phyloP scores from a whole-genome alignment of 1,140 invertebrate genomes.

The Trypoxylus dichotomus region DNA sequence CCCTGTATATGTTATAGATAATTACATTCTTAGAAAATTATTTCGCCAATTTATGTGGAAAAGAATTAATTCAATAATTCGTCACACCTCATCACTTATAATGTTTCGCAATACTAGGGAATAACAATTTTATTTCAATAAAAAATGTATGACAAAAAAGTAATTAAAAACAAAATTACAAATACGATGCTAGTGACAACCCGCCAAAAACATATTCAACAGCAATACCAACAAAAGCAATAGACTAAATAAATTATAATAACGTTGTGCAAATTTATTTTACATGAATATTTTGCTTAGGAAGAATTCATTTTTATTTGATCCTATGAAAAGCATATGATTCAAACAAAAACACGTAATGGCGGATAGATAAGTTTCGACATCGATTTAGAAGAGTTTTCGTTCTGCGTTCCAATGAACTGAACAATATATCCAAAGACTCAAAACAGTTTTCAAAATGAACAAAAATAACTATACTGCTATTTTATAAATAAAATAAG shows the following conservation, averaged over 20 bases:
- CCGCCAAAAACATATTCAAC: too few species aligned
- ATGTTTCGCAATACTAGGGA: too few species aligned
- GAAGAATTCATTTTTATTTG: background rate
- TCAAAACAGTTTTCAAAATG: background rate
- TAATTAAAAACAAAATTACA: too few species aligned
- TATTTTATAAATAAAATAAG: background rate
- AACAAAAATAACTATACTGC: background rate
- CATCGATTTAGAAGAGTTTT: background rate
- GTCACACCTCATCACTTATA: too few species aligned
- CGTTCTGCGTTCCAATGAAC: background rate
- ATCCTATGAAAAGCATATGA: background rate
- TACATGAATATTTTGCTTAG: background rate
- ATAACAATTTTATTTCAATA: too few species aligned
- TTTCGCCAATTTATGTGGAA: too few species aligned
- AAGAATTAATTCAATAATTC: too few species aligned
- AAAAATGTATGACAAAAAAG: too few species aligned
- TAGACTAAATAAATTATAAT: background rate
- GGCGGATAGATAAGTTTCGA: conserved; percentile 23
- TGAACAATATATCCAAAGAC: background rate
- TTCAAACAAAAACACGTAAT: conserved; percentile 28
- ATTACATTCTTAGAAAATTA: too few species aligned
- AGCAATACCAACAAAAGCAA: background rate
- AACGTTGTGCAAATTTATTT: background rate
- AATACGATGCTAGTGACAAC: too few species aligned
- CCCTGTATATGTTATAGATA: too few species aligned